Evolutionary conservation across 2,113 vertebrate species (phyloP).

Genomic region (human (Homo sapiens)): DNA sequence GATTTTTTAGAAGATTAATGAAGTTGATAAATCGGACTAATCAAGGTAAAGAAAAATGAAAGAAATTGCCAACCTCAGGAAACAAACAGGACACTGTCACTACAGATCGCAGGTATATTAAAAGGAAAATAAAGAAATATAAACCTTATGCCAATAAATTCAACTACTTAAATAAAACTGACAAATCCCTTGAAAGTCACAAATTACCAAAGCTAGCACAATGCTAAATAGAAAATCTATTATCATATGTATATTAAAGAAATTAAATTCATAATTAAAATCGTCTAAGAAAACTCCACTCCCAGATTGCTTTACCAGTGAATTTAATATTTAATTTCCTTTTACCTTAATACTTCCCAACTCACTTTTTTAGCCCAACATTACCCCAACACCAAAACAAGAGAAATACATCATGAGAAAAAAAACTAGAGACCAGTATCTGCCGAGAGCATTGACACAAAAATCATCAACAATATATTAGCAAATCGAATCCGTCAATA

Average conservation of each 20-base stretch:
- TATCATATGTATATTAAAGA: background rate
- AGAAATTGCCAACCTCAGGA: background rate
- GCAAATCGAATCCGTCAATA: too few relatives aligned
- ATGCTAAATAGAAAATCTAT: background rate
- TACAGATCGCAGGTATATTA: accelerated
- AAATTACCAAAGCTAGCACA: background rate
- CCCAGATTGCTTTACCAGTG: background rate
- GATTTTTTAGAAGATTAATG: background rate
- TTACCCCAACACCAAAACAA: background rate
- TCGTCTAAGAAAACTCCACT: background rate
- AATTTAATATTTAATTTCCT: background rate
- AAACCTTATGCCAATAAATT: too few relatives aligned
- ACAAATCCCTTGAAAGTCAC: background rate
- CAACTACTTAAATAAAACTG: background rate
- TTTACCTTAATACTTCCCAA: background rate
- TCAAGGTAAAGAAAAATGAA: background rate
- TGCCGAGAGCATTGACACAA: background rate
- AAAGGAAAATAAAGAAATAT: background rate
- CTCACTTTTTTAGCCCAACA: background rate
- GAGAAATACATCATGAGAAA: background rate
- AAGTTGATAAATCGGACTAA: background rate
- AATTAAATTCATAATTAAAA: background rate
- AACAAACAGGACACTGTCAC: background rate
- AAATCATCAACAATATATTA: background rate
- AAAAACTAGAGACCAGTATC: background rate